These are phyloP conservation scores for Hemicrepidius hirtus DNA, from an alignment of 2,888 invertebrate genomes.

Conservation along the genomic window DNA sequence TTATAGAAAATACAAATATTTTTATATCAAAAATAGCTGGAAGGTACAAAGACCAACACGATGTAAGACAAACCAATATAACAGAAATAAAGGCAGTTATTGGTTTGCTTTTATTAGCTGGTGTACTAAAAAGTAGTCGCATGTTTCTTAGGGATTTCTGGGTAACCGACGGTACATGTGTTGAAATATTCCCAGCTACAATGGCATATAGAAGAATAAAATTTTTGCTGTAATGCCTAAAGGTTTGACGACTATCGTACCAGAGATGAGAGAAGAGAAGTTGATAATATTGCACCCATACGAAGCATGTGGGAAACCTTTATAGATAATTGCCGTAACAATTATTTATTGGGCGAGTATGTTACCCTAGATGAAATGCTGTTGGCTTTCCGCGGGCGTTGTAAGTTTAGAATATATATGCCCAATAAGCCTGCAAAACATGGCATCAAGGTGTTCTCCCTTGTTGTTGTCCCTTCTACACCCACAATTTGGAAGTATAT, in stretches of 20 bases:
- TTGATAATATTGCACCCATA: background rate
- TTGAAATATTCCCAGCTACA: background rate
- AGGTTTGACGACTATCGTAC: background rate
- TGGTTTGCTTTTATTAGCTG: background rate
- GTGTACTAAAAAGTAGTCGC: background rate
- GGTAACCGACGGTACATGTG: slow-evolving; percentile 5
- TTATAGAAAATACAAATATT: background rate
- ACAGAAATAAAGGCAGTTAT: background rate
- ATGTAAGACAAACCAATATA: background rate
- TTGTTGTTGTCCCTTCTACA: slow-evolving; percentile 22
- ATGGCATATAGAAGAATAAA: background rate
- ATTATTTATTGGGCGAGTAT: slow-evolving; percentile 46
- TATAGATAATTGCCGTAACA: background rate
- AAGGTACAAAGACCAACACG: background rate
- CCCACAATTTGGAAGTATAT: slow-evolving; percentile 43
- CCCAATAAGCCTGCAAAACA: slow-evolving; percentile 32
- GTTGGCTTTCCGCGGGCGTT: slow-evolving; percentile 53
- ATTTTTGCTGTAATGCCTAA: background rate
- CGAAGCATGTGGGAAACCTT: background rate
- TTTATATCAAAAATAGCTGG: background rate
- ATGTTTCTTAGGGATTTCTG: background rate
- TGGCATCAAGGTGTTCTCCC: slow-evolving; percentile 31
- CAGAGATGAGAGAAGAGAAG: background rate
- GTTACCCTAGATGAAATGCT: slow-evolving; percentile 57
- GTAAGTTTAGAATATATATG: slow-evolving; percentile 52